phyloP scores from a whole-genome alignment of 2,888 invertebrate species.

The Ophonus ardosiacus region DNA sequence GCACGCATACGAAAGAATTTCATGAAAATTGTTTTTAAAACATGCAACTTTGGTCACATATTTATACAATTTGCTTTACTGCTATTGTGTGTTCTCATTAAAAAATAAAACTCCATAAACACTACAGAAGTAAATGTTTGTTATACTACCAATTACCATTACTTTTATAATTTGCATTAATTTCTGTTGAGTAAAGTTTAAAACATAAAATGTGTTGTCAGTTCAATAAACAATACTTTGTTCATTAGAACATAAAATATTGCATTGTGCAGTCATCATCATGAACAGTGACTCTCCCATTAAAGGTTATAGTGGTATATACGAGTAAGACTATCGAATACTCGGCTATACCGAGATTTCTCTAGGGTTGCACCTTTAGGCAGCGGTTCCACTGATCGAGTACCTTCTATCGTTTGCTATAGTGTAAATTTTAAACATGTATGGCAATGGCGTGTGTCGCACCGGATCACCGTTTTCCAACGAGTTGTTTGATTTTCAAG shows the following conservation, averaged over 20 bases:
- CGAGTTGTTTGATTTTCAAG: no score
- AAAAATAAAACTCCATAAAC: background rate
- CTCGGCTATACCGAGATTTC: no score
- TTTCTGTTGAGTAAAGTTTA: background rate
- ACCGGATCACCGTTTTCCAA: no score
- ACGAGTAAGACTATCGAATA: no score
- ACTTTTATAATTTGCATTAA: background rate
- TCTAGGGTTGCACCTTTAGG: no score
- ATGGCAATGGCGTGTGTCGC: no score
- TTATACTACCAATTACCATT: background rate
- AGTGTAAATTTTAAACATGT: no score
- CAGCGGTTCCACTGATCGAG: no score
- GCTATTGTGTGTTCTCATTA: background rate
- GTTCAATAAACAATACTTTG: background rate
- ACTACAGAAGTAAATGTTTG: background rate
- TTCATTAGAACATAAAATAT: background rate
- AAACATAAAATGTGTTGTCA: background rate
- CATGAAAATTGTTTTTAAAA: constrained; percentile 7
- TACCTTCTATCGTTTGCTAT: no score
- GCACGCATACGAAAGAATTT: background rate
- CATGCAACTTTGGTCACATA: background rate
- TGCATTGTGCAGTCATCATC: background rate
- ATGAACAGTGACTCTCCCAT: background rate
- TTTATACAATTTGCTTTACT: background rate
- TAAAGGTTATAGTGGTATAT: no score